Evolutionary conservation across 2,113 vertebrate species (phyloP), one percentile per base, ranked within the genome.

Genomic region (Ameiurus melas): DNA sequence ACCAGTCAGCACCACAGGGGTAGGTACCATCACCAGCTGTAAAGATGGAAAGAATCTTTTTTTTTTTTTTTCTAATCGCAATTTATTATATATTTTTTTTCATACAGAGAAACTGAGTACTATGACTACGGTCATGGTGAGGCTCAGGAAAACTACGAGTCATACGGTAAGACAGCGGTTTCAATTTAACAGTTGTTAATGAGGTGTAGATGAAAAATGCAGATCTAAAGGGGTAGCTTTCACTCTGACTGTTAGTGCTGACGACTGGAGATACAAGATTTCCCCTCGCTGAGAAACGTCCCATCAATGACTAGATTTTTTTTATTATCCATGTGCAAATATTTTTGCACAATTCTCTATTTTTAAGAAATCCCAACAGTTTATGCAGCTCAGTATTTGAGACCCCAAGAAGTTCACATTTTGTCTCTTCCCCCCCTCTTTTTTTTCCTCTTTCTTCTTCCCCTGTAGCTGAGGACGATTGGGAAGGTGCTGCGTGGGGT

Each of bases 51-150:
- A 53, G 14, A n/a, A 85, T n/a, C 14, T 51, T n/a, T n/a, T n/a
- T n/a, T n/a, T n/a, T n/a, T n/a, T n/a, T n/a, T n/a, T n/a, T n/a
- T n/a, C n/a, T n/a, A n/a, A n/a, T n/a, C n/a, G n/a, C n/a, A n/a
- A n/a, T n/a, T n/a, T n/a, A n/a, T n/a, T n/a, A n/a, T n/a, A n/a
- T n/a, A n/a, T n/a, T n/a, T n/a, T n/a, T n/a, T n/a, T n/a, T n/a
- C n/a, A 5, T 83, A 20, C 94, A 99, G 98, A 89, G 98, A 99
- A 51, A 98, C 97, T 82, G 98, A 99, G 92, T 99, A 99, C 94
- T 99, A 99, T 91, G 98, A 99, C 92, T 99, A 99, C 66, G 98
- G 97, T 92, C 98, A 99, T 5, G 98, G 98, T 88, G 98, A 99
- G 88, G 95, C 97, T 83, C 97, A 97, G 91, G 98, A 99, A 68